Percentiles rank a stretch among this genome's conserved stretches.
These are phyloP conservation scores for Marmota flaviventris DNA, from an alignment of 2,113 vertebrate genomes.

Conservation along the genomic window DNA sequence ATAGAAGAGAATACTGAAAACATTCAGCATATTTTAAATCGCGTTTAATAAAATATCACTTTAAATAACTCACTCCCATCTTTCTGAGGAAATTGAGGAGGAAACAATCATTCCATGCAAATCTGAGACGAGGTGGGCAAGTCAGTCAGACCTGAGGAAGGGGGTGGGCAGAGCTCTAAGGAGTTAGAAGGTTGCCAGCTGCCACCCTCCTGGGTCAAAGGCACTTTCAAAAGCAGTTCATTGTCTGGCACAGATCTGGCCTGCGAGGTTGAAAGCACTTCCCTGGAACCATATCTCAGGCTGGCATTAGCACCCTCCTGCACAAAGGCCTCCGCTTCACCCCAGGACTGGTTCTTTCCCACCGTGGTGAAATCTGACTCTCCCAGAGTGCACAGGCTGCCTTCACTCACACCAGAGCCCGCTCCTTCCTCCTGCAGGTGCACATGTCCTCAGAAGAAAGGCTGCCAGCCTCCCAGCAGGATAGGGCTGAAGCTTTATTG, in stretches of 20 bases:
- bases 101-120: neutral
- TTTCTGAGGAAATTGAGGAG: neutral
- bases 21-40: neutral
- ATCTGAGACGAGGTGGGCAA: neutral
- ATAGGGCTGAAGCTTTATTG: neutral
- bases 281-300: conserved; percentile 17
- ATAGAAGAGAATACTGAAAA: neutral
- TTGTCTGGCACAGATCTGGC: conserved; percentile 25
- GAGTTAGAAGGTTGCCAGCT: neutral
- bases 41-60: neutral
- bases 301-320: conserved; percentile 66
- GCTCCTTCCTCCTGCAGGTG: neutral
- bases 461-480: neutral
- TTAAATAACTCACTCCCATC: neutral
- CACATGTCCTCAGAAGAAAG: neutral
- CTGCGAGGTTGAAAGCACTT: neutral
- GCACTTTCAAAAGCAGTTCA: conserved; percentile 41
- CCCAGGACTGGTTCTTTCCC: neutral
- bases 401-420: neutral
- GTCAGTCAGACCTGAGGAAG: neutral
- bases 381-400: neutral
- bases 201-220: neutral
- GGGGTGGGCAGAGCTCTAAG: neutral
- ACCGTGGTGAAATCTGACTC: conserved; percentile 63
- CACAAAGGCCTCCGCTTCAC: conserved; percentile 28